These are phyloP conservation scores for Trichoplusia ni DNA, from an alignment of 1,140 invertebrate species.

Conservation along the genomic window DNA sequence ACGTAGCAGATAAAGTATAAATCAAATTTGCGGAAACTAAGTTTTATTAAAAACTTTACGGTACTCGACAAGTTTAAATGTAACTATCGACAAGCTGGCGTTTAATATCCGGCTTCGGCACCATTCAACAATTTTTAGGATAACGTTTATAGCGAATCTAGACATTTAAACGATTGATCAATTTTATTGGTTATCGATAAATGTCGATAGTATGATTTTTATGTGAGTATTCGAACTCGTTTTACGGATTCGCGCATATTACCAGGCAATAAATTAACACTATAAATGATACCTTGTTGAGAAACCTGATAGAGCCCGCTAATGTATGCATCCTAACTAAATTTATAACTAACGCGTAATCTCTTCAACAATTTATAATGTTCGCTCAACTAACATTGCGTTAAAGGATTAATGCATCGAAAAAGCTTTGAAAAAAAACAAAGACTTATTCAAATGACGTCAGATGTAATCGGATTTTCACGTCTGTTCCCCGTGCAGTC, in stretches of 20 bases:
- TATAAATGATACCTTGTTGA: not conserved
- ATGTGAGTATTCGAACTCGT: conserved; percentile 3
- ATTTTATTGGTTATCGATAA: conserved; percentile 6
- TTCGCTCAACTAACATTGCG: conserved; percentile 4
- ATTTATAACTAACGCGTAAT: conserved; percentile 4
- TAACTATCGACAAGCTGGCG: conserved; percentile 36
- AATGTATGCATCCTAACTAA: conserved; percentile 1
- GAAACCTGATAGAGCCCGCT: not conserved
- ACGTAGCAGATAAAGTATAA: conserved; percentile 9
- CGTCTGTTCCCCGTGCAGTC: not conserved
- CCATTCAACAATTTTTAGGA: conserved; percentile 28
- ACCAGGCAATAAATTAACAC: not conserved
- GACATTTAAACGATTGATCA: conserved; percentile 12
- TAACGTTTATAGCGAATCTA: conserved; percentile 21
- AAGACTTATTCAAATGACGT: not conserved
- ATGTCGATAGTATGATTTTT: conserved; percentile 11
- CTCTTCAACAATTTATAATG: conserved; percentile 8
- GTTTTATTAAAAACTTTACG: conserved; percentile 25
- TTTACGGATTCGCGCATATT: not conserved
- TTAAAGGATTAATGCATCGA: not conserved
- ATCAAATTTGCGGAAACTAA: conserved; percentile 19
- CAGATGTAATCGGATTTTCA: conserved; percentile 2
- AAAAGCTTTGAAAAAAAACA: not conserved
- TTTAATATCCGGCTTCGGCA: conserved; percentile 38
- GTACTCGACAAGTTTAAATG: conserved; percentile 30